phyloP scores from a whole-genome alignment of 1,140 invertebrate genomes.

The Archegozetes longisetosus region DNA sequence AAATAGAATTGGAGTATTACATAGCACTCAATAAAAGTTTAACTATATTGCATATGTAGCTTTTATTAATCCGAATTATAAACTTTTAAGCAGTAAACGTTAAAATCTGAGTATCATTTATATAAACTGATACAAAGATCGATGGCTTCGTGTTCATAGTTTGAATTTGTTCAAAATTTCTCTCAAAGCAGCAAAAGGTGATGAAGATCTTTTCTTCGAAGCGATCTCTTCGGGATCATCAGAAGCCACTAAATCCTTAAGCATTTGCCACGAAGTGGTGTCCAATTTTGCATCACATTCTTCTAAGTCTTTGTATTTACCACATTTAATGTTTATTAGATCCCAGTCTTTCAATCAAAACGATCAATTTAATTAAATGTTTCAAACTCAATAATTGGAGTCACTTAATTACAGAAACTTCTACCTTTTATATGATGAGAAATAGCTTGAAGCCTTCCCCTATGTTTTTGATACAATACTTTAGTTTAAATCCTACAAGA shows the following conservation, averaged over 20 bases:
- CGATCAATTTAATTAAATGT: background rate
- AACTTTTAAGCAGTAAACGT: too few relatives aligned
- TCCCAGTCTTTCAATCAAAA: background rate
- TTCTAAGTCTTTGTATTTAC: background rate
- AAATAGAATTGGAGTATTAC: too few relatives aligned
- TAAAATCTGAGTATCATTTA: too few relatives aligned
- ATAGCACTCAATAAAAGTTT: too few relatives aligned
- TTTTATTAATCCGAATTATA: too few relatives aligned
- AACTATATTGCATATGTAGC: too few relatives aligned
- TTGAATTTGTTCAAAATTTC: background rate
- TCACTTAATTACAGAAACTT: background rate
- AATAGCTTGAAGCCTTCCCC: too few relatives aligned
- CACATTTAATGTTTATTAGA: background rate
- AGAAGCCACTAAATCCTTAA: background rate
- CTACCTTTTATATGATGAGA: too few relatives aligned
- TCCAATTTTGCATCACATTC: background rate
- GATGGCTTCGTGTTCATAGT: too few relatives aligned
- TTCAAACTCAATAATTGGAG: background rate
- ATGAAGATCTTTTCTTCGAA: background rate
- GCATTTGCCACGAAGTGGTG: background rate
- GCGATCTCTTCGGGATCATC: background rate
- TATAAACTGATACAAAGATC: too few relatives aligned
- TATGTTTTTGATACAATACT: too few relatives aligned
- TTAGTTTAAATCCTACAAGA: background rate
- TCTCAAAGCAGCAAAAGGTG: background rate